A percentile compares a stretch with the other conserved stretches of the same genome.
Conservation (phyloP, 2,113 vertebrate genomes). For the Amazona guildingii region DNA sequence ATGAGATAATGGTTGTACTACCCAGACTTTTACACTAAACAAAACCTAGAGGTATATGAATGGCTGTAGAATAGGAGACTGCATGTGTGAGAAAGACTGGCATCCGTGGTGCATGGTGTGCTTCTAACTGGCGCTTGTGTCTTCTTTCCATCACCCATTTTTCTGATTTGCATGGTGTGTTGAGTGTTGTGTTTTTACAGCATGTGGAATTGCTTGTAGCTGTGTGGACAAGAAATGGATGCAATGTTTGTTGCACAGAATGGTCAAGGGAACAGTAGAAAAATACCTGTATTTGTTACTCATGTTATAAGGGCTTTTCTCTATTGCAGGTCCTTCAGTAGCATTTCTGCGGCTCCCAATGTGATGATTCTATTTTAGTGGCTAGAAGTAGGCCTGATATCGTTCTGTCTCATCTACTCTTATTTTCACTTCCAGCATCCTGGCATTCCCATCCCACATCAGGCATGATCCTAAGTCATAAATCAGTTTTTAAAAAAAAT, state of each 20-base stretch:
- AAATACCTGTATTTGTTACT: slow-evolving; percentile 22
- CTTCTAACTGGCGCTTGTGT: slow-evolving; percentile 53
- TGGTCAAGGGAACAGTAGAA: slow-evolving; percentile 30
- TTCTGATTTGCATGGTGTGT: slow-evolving; percentile 61
- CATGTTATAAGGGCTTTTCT: slow-evolving; percentile 52
- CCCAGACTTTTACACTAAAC: slow-evolving; percentile 47
- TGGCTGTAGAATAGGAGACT: slow-evolving; percentile 60
- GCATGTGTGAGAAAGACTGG: slow-evolving; percentile 59
- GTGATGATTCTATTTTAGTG: slow-evolving; percentile 21
- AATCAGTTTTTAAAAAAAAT: not conserved
- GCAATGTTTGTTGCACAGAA: slow-evolving; percentile 39
- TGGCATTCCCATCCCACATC: not conserved
- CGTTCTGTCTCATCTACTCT: not conserved
- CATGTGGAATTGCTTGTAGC: slow-evolving; percentile 61
- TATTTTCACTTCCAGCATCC: slow-evolving; percentile 38
- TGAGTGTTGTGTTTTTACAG: slow-evolving; percentile 60
- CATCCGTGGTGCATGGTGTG: slow-evolving; percentile 63
- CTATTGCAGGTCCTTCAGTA: slow-evolving; percentile 47
- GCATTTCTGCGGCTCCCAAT: slow-evolving; percentile 24
- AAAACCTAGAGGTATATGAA: slow-evolving; percentile 47
- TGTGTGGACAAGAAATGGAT: slow-evolving; percentile 32
- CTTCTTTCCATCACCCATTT: slow-evolving; percentile 17
- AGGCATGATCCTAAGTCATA: slow-evolving; percentile 27
- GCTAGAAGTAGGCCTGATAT: slow-evolving; percentile 17
- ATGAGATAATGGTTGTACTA: slow-evolving; percentile 40